Evolutionary conservation across 2,113 vertebrate genomes (phyloP).

Genomic region (Erythrolamprus reginae): DNA sequence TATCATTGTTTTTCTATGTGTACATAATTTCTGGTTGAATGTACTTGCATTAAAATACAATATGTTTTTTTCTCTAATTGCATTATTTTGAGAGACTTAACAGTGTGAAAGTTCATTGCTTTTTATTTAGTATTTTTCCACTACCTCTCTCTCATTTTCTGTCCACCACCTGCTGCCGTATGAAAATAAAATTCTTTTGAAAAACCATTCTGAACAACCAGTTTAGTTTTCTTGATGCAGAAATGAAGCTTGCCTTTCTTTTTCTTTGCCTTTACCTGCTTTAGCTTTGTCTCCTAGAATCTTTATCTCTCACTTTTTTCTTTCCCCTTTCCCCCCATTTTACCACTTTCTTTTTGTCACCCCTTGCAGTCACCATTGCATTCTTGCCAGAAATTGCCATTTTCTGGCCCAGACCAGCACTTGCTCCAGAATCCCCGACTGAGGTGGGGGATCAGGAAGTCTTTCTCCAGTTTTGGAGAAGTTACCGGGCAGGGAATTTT

Average conservation of each 20-base stretch:
- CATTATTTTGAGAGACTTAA: not conserved
- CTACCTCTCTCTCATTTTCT: not conserved
- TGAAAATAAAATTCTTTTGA: not conserved
- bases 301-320: not conserved
- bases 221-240: not conserved
- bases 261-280: not conserved
- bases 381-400: not conserved
- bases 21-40: not conserved
- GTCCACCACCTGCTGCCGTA: not conserved
- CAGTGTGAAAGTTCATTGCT: not conserved
- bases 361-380: not conserved
- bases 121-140: not conserved
- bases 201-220: not conserved
- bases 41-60: not conserved
- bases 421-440: not conserved
- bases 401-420: not conserved
- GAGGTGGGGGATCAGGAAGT: not conserved
- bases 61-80: not conserved
- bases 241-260: not conserved
- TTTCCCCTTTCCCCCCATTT: not conserved
- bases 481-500: conserved; percentile 2
- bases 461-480: not conserved
- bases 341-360: not conserved
- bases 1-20: not conserved
- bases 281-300: not conserved